phyloP scores from a whole-genome alignment of 1,140 invertebrate genomes.

The Saccostrea cuccullata region DNA sequence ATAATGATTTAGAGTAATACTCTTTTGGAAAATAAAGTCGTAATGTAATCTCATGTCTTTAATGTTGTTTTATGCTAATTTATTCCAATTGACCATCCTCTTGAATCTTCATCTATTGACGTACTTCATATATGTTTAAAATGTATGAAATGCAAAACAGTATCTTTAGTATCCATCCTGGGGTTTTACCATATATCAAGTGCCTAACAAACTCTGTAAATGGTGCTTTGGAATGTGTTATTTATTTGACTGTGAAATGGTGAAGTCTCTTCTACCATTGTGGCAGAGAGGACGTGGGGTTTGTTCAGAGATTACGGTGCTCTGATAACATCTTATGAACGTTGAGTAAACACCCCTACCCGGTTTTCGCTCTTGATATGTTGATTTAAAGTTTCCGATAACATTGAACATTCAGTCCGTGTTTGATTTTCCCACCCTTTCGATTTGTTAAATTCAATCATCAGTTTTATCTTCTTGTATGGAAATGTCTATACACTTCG shows the following conservation, averaged over 20 bases:
- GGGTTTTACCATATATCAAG: background rate
- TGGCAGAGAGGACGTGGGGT: background rate
- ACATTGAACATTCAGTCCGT: slow-evolving; percentile 14
- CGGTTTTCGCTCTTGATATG: slow-evolving; percentile 12
- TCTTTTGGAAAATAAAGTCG: no score
- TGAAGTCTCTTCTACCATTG: slow-evolving; percentile 11
- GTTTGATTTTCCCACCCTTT: slow-evolving; percentile 37
- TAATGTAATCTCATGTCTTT: no score
- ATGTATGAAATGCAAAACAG: background rate
- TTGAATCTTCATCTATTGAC: background rate
- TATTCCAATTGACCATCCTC: background rate
- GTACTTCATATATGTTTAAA: background rate
- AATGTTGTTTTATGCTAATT: background rate
- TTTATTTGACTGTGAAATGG: slow-evolving; percentile 28
- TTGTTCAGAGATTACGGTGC: background rate
- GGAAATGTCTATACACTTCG: background rate
- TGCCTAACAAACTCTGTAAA: background rate
- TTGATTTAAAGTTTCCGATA: slow-evolving; percentile 38
- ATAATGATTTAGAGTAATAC: no score
- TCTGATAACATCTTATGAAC: slow-evolving; percentile 36
- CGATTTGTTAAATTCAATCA: slow-evolving; percentile 34
- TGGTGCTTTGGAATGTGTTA: slow-evolving; percentile 6
- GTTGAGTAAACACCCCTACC: slow-evolving; percentile 15
- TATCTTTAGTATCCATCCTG: background rate
- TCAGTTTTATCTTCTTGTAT: slow-evolving; percentile 21